phyloP scores from a whole-genome alignment of 2,113 vertebrate genomes.

The Mesocricetus auratus region DNA sequence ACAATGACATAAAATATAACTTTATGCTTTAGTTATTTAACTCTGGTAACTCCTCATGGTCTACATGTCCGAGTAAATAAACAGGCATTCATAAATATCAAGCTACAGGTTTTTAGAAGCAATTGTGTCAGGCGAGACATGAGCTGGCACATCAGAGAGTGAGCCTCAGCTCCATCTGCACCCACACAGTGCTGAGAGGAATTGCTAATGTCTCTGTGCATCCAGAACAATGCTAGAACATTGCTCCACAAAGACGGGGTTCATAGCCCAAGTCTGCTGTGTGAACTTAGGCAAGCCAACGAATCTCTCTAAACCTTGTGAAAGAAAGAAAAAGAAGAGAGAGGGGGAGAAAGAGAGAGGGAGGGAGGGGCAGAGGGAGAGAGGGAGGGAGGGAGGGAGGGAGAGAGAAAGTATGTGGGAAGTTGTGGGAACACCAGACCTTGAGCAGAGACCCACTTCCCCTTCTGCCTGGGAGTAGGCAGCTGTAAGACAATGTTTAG shows the following conservation, averaged over 20 bases:
- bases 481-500: too few species aligned
- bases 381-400: not conserved
- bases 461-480: too few species aligned
- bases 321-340: not conserved
- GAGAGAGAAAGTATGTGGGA: too few species aligned
- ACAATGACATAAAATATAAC: slow-evolving; percentile 61
- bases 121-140: not conserved
- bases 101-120: slow-evolving; percentile 5
- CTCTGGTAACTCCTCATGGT: not conserved
- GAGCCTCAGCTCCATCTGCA: not conserved
- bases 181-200: not conserved
- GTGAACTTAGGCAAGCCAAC: slow-evolving; percentile 1
- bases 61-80: not conserved
- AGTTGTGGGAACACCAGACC: too few species aligned
- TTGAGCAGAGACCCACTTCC: too few species aligned
- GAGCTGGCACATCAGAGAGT: not conserved
- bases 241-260: not conserved
- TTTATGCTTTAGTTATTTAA: slow-evolving; percentile 27
- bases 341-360: rapidly evolving
- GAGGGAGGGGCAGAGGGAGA: too few species aligned
- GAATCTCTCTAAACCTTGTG: not conserved
- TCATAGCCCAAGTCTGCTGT: not conserved
- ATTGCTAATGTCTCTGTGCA: not conserved
- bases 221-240: not conserved
- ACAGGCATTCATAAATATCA: not conserved